Conservation (phyloP, 1,140 invertebrate genomes). For the Cydia splendana region DNA sequence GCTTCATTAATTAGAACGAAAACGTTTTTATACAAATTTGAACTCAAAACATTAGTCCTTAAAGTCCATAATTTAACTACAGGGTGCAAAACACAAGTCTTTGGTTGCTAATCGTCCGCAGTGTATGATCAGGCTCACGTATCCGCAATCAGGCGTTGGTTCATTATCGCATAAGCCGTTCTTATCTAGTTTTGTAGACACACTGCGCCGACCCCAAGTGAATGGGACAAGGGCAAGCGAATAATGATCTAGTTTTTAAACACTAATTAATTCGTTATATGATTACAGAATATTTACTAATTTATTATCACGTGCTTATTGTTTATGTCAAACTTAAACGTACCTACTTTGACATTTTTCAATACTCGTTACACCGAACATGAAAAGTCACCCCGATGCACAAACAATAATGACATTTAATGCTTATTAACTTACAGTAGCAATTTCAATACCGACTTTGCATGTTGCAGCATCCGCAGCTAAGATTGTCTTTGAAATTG, state of each 20-base stretch:
- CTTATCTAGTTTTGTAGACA: background rate
- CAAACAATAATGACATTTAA: background rate
- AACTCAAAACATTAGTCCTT: background rate
- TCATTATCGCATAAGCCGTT: conserved; percentile 13
- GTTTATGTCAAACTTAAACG: background rate
- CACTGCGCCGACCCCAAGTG: too few species aligned
- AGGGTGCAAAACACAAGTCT: background rate
- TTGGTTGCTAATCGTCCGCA: background rate
- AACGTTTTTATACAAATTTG: background rate
- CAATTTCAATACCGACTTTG: background rate
- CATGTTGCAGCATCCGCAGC: background rate
- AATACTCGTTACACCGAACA: too few species aligned
- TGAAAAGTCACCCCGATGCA: too few species aligned
- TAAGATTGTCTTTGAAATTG: background rate
- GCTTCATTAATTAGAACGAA: background rate
- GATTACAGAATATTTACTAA: too few species aligned
- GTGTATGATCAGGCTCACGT: conserved; percentile 17
- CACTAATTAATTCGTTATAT: too few species aligned
- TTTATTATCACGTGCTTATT: too few species aligned
- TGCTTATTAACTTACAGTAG: background rate
- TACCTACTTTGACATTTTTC: too few species aligned
- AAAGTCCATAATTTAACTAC: background rate
- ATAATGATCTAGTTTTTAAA: too few species aligned
- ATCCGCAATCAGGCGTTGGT: conserved; percentile 14
- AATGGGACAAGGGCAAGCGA: too few species aligned